These are phyloP conservation scores for Babylonia areolata DNA, from an alignment of 1,140 invertebrate species.

Conservation along the genomic window DNA sequence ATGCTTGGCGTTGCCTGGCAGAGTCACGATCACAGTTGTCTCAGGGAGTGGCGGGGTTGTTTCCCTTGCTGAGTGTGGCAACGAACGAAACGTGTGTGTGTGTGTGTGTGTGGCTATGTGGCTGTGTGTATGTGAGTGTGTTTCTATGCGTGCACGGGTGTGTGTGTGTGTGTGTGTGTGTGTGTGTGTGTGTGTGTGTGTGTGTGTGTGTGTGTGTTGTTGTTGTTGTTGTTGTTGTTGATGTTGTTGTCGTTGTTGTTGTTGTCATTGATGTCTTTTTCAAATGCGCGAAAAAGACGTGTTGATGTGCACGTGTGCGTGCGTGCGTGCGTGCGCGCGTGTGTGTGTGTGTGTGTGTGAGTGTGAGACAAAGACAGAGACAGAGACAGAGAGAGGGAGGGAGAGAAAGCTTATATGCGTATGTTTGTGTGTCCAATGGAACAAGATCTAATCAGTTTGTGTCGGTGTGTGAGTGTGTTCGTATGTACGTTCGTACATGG, in stretches of 20 bases:
- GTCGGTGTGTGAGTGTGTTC: not conserved
- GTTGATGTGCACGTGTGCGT: not conserved
- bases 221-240: no score
- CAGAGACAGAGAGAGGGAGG: no score
- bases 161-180: not conserved
- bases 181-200: not conserved
- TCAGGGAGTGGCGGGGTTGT: not conserved
- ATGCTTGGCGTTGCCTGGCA: not conserved
- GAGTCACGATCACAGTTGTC: no score
- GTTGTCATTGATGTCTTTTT: no score
- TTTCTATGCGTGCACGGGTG: not conserved
- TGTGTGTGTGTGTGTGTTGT: not conserved
- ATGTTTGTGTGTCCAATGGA: no score
- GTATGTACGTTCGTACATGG: no score
- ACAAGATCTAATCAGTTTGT: no score
- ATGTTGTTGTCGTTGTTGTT: no score
- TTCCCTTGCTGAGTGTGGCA: not conserved
- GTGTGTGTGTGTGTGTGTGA: conserved; percentile 23
- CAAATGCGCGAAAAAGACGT: no score
- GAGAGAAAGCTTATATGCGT: no score
- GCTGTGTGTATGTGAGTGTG: not conserved
- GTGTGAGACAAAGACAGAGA: not conserved
- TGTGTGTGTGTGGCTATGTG: not conserved
- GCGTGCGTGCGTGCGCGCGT: not conserved
- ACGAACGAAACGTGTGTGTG: not conserved